These are phyloP conservation scores for Psammodynastes pulverulentus DNA, from an alignment of 2,113 vertebrate genomes.

Conservation along the genomic window DNA sequence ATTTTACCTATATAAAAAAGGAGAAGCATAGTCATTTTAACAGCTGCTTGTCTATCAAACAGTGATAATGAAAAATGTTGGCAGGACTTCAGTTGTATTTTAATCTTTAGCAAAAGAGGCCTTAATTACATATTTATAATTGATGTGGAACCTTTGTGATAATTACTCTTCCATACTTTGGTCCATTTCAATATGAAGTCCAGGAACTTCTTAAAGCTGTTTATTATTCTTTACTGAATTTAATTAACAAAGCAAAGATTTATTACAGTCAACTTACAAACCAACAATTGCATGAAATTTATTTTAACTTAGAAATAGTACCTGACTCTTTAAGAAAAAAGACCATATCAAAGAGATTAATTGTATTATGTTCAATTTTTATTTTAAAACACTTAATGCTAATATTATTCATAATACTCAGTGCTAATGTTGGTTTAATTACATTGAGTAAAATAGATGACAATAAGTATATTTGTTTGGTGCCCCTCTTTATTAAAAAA, in stretches of 20 bases:
- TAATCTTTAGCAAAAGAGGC: not conserved
- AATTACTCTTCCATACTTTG: not conserved
- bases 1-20: not conserved
- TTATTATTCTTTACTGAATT: not conserved
- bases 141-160: not conserved
- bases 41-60: not conserved
- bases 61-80: not conserved
- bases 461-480: not conserved
- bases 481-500: not conserved
- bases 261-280: not conserved
- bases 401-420: not conserved
- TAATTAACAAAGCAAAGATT: not conserved
- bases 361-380: not conserved
- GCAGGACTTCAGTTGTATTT: not conserved
- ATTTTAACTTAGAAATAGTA: not conserved
- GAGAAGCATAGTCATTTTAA: not conserved
- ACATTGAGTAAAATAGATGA: not conserved
- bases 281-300: not conserved
- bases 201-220: not conserved
- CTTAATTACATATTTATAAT: not conserved
- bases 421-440: not conserved
- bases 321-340: not conserved
- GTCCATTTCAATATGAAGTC: not conserved
- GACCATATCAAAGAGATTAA: not conserved
- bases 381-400: not conserved